Base-by-base conservation (phyloP, 2,888 invertebrate genomes). In the Eumacrocentrus americanus region DNA sequence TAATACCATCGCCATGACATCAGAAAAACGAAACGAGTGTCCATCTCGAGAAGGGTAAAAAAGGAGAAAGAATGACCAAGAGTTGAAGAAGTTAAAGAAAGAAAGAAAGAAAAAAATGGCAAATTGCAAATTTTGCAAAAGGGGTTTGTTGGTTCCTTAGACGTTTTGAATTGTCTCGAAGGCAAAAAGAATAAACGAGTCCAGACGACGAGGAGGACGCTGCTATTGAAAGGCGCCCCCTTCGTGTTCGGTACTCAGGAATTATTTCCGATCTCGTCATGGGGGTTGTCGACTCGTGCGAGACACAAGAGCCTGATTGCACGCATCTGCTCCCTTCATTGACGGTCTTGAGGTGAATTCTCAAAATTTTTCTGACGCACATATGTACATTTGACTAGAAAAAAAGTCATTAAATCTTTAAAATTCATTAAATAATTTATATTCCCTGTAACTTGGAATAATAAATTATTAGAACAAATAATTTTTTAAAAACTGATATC, bases 271-370 rank as follows among this genome's bases (percentile, higher is more conserved):
- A 67, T 68, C 70, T 73, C 69, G 67, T 68, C 67, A 66, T 65
- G 55, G 71, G 71, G 72, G 72, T 71, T 67, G 72, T 62, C 67
- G 63, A 62, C 61, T 62, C 61, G 37, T 65, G 67, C 12, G 23
- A 46, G 4, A 70, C 67, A 61, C 67, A 65, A 60, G 68, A 73
- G 71, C 70, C 69, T 72, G 75, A 74, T 76, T 73, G 72, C 69
- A 67, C 70, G 69, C 76, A 76, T 76, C 76, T 76, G 76, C 72
- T 66, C 48, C 16, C 37, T 46, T 18, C 20, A 47, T 37, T 56
- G 56, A 23, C 23, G 20, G 20, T 42, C 20, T 4, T 7, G 11
- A 42, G 7, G n/a, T n/a, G n/a, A n/a, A n/a, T n/a, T n/a, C n/a
- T n/a, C 2, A 42, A 9, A 42, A 18, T 20, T 16, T 42, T 42